Base-by-base conservation (phyloP, 2,888 invertebrate genomes). In the Melanophora roralis region DNA sequence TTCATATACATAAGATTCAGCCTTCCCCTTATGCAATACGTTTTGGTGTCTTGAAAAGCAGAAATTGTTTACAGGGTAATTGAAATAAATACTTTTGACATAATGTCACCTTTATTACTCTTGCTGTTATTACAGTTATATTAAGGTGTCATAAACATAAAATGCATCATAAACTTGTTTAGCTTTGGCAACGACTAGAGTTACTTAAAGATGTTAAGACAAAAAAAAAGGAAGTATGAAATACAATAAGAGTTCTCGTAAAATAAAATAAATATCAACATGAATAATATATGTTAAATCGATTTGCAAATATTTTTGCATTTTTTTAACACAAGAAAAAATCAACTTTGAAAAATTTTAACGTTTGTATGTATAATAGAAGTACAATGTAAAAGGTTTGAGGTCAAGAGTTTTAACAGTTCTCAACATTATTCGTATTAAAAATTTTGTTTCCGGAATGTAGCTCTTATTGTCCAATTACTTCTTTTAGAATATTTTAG, bases 111-210 rank as follows among this genome's bases (percentile, higher is more conserved):
- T 5, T 45, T 21, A 8, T 64, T n/a, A 21, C 49, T 16, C 57
- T 14, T 7, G 7, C 3, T 34, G 12, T 59, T 23, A 5, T 16
- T 65, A 34, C n/a, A 14, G 72, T 43, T 59, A 34, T 51, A 19
- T 34, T 45, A 68, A 75, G 67, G 67, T 75, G 68, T 45, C 60
- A 75, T 68, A 75, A 75, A 68, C 59, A 67, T 68, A 68, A 75
- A 68, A 68, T 67, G 75, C 60, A 51, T 55, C 75, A 68, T 75
- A 75, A 75, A 68, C 43, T 75, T 60, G 51, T 67, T 68, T 53
- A 60, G 68, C 53, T 60, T 53, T 59, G 60, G 19, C 51, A 67
- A 45, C 60, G 53, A 68, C 59, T 60, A 12, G 60, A 75, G 75
- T 75, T 67, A 36, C 45, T 75, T 45, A 68, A 60, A 43, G 7